These are phyloP conservation scores for Lates calcarifer DNA, from an alignment of 2,113 vertebrate species.

Conservation along the genomic window DNA sequence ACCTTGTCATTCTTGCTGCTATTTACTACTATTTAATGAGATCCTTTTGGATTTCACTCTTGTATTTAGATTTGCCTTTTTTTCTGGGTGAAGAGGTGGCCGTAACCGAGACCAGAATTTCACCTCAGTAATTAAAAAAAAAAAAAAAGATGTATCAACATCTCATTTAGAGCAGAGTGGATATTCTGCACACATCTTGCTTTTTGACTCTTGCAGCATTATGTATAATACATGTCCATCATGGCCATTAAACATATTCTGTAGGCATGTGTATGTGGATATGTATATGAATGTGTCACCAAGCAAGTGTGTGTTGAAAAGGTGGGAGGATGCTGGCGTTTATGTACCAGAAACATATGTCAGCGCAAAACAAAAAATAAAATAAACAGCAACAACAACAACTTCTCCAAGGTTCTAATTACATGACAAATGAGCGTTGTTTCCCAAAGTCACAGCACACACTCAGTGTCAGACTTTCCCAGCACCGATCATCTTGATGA, in stretches of 20 bases:
- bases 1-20: background rate
- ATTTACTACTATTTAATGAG: too few relatives aligned
- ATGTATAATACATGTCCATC: conserved; percentile 55
- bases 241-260: conserved; percentile 33
- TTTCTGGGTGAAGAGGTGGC: background rate
- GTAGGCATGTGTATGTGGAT: conserved; percentile 24
- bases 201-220: conserved; percentile 20
- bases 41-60: background rate
- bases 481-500: conserved; percentile 33
- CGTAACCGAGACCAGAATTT: background rate
- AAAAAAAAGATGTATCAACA: background rate
- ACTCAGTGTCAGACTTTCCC: conserved; percentile 32
- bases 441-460: conserved; percentile 35
- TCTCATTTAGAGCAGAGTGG: background rate
- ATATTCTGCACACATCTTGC: conserved; percentile 14
- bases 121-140: background rate
- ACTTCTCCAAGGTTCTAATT: conserved; percentile 34
- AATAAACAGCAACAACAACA: conserved; percentile 39
- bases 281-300: conserved; percentile 12
- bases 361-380: too few relatives aligned
- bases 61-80: background rate
- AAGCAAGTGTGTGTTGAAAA: background rate
- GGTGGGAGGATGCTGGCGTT: background rate
- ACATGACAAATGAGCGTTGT: conserved; percentile 25
- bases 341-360: conserved; percentile 2